Percentiles rank a stretch among this genome's conserved stretches.
Conservation (phyloP, 1,140 invertebrate genomes). For the Apocrypta bakeri region DNA sequence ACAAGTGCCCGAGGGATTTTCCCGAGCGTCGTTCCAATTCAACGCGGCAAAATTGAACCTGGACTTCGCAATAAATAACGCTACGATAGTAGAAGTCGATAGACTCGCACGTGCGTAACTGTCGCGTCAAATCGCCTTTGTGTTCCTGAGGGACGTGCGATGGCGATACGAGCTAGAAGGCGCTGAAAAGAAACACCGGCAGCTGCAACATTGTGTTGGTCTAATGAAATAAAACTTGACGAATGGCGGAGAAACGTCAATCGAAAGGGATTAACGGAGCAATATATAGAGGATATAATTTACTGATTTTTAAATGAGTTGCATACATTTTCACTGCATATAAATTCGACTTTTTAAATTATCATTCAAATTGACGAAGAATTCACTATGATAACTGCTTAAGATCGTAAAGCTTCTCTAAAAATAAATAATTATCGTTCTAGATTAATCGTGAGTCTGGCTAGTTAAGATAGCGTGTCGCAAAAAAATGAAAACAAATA, state of each 20-base stretch:
- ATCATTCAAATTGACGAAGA: too few species aligned
- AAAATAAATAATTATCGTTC: too few species aligned
- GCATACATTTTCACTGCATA: too few species aligned
- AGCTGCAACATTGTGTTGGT: neutral
- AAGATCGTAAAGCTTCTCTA: too few species aligned
- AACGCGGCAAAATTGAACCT: neutral
- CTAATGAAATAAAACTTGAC: conserved; percentile 14
- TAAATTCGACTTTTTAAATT: too few species aligned
- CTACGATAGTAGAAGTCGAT: neutral
- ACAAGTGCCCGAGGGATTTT: neutral
- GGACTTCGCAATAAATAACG: conserved; percentile 38
- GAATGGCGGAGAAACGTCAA: neutral
- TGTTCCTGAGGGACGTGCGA: neutral
- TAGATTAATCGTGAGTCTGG: neutral
- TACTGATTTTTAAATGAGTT: neutral
- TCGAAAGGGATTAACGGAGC: neutral
- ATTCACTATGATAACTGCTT: too few species aligned
- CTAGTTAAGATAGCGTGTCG: neutral
- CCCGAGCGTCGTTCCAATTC: neutral
- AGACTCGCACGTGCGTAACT: neutral
- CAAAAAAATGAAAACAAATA: conserved; percentile 30
- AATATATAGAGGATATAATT: neutral
- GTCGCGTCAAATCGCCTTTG: conserved; percentile 29
- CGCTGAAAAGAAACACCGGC: too few species aligned
- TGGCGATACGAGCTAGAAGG: too few species aligned